phyloP scores from a whole-genome alignment of 2,113 vertebrate genomes.

The Riparia riparia region DNA sequence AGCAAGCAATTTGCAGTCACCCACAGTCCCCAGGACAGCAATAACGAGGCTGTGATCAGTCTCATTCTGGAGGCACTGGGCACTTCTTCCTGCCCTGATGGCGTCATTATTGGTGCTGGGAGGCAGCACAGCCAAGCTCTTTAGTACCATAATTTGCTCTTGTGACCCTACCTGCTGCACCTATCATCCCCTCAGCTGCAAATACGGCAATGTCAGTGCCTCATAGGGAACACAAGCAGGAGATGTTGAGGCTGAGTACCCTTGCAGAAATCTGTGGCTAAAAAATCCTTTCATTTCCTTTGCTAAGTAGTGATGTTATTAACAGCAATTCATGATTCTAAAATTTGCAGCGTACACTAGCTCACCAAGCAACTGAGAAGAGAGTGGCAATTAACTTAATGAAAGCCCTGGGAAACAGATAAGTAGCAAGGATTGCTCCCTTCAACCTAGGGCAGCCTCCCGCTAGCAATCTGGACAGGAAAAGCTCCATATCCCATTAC shows the following conservation, averaged over 20 bases:
- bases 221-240: background rate
- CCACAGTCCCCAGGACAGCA: background rate
- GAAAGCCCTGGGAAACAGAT: background rate
- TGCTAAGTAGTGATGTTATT: background rate
- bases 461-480: background rate
- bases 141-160: background rate
- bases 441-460: background rate
- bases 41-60: background rate
- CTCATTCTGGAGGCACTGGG: background rate
- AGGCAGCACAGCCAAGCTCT: background rate
- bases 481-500: constrained; percentile 38
- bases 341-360: background rate
- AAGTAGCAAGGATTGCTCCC: background rate
- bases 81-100: background rate
- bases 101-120: accelerated
- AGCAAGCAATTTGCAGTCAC: background rate
- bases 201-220: background rate
- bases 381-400: constrained; percentile 21
- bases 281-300: background rate
- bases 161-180: background rate
- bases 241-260: background rate
- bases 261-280: background rate
- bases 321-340: background rate
- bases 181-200: background rate
- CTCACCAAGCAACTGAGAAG: background rate